Base-by-base conservation (phyloP, 2,888 invertebrate genomes). In the Villa cingulata region DNA sequence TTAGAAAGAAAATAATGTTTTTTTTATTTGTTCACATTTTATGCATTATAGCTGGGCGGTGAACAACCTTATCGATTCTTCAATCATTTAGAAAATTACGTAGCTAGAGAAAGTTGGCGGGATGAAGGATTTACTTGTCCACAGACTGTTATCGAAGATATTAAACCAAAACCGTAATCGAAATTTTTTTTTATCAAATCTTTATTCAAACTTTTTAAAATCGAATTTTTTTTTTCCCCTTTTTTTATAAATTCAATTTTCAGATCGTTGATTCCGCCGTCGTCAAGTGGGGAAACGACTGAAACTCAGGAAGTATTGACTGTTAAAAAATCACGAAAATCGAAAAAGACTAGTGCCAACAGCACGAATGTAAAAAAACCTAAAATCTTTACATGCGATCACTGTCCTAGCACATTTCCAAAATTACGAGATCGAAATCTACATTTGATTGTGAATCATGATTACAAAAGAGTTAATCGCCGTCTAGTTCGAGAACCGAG, bases 341-440 rank as follows among this genome's bases (percentile, higher is more conserved):
- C 18, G n/a, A 47, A 38, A 19, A 14, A 6, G 7, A 37, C 16
- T 14, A 40, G 19, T 16, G 6, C 6, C 53, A 56, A 37, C 51
- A 55, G 37, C 64, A 64, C 32, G 62, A 61, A 14, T 3, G 3
- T 40, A 12, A 45, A 29, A 18, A 42, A 29, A 29, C 36, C 38
- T 45, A 66, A 66, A 55, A 59, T 63, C 12, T 70, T 65, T 51
- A 63, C 64, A 48, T 70, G 70, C 50, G 59, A 64, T 3, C 65
- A 68, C 43, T 70, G 70, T 45, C 58, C 58, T 37, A 58, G 58
- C 12, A 58, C 63, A 34, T 70, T 66, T 43, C 58, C 61, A 15
- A 61, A 64, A 51, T 59, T 70, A 1, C 65, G 63, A 52, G 67
- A 68, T 45, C 63, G 68, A 36, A 68, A 67, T 51, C 59, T 62